Conservation (phyloP, 2,888 invertebrate genomes). For the Polydrusus tereticollis region DNA sequence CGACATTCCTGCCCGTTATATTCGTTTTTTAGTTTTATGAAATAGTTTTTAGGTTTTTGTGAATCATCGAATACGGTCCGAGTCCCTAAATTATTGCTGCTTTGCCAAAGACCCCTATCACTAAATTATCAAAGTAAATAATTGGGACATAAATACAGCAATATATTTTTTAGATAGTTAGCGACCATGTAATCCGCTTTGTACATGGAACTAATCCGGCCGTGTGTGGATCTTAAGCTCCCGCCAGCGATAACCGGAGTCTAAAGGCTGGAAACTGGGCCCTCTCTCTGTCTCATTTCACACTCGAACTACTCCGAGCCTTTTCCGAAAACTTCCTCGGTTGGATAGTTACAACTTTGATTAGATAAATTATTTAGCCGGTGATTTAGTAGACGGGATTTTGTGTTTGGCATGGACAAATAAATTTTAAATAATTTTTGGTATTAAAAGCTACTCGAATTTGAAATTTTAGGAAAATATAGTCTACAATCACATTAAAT, state of each 20-base stretch:
- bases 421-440: background rate
- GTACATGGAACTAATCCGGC: slow-evolving; percentile 40
- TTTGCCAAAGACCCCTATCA: background rate
- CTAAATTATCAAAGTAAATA: slow-evolving; percentile 43
- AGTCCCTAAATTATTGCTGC: slow-evolving; percentile 3
- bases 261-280: slow-evolving; percentile 32
- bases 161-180: slow-evolving; percentile 58
- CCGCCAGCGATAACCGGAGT: slow-evolving; percentile 36
- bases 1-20: no score
- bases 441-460: background rate
- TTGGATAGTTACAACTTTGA: slow-evolving; percentile 28
- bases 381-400: slow-evolving; percentile 32
- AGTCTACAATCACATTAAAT: no score
- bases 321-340: slow-evolving; percentile 14
- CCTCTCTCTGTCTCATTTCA: slow-evolving; percentile 36
- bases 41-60: no score
- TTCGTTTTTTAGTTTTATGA: no score
- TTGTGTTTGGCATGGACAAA: slow-evolving; percentile 8
- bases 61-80: no score
- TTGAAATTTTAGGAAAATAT: background rate
- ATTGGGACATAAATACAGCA: slow-evolving; percentile 44
- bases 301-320: slow-evolving; percentile 35
- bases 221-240: slow-evolving; percentile 45
- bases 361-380: slow-evolving; percentile 39
- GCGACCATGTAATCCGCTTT: slow-evolving; percentile 60